Evolutionary conservation across 2,113 vertebrate species (phyloP).

Genomic region (Varanus komodoensis): DNA sequence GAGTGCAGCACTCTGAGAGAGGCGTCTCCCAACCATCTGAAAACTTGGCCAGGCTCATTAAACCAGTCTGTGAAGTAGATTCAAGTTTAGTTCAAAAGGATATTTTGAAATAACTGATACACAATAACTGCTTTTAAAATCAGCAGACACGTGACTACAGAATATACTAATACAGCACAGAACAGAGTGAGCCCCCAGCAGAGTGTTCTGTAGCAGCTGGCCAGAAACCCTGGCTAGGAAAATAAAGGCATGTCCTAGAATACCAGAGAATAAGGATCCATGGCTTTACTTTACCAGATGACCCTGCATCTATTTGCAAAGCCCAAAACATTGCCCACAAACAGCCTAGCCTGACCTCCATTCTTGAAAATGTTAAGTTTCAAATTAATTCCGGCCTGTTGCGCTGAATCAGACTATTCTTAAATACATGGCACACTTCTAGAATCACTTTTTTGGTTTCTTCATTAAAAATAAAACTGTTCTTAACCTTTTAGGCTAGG

Average conservation of each 20-base stretch:
- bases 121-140: neutral
- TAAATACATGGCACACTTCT: neutral
- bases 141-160: neutral
- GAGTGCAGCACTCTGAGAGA: neutral
- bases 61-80: too few relatives aligned
- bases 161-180: neutral
- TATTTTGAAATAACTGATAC: neutral
- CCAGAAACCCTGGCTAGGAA: neutral
- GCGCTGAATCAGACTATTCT: neutral
- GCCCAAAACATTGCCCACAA: neutral
- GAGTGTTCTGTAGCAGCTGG: neutral
- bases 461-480: neutral
- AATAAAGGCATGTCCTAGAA: neutral
- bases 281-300: neutral
- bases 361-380: neutral
- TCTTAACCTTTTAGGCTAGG: neutral
- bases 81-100: neutral
- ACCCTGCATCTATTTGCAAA: constrained; percentile 22
- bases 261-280: neutral
- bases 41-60: neutral
- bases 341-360: constrained; percentile 24
- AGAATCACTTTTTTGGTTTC: neutral
- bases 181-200: neutral
- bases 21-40: neutral
- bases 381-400: neutral